Evolutionary conservation across 2,888 invertebrate genomes (phyloP).

Genomic region (Lasiommata megera): DNA sequence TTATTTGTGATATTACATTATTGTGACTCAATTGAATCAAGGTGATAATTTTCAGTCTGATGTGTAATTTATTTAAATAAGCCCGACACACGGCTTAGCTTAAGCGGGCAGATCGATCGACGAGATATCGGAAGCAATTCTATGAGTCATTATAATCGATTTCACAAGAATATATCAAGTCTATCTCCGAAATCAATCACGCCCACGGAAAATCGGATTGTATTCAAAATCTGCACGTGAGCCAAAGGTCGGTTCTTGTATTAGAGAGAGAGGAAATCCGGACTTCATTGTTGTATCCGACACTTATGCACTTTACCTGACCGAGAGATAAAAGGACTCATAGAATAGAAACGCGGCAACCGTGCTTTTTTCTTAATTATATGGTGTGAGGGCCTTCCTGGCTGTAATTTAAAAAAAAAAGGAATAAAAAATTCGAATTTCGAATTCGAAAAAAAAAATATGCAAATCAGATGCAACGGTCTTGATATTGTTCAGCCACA

Average conservation of each 20-base stretch:
- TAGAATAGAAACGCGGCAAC: slow-evolving; percentile 52
- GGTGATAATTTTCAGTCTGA: slow-evolving; percentile 4
- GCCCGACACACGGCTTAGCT: slow-evolving; percentile 14
- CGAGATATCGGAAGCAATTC: slow-evolving; percentile 47
- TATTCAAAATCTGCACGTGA: slow-evolving; percentile 78
- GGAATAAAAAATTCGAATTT: slow-evolving; percentile 42
- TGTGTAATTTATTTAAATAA: slow-evolving; percentile 15
- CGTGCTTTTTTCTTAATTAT: slow-evolving; percentile 68
- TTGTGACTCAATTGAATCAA: neutral
- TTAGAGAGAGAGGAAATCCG: slow-evolving; percentile 80
- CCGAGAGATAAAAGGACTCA: slow-evolving; percentile 63
- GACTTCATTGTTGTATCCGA: slow-evolving; percentile 70
- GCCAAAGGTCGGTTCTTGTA: slow-evolving; percentile 70
- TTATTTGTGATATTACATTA: too few species aligned
- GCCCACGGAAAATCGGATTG: slow-evolving; percentile 73
- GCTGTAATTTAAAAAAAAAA: slow-evolving; percentile 40
- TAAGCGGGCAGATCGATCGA: slow-evolving; percentile 30
- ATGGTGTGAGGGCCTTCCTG: slow-evolving; percentile 53
- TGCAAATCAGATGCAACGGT: slow-evolving; percentile 75
- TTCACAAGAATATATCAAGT: slow-evolving; percentile 53
- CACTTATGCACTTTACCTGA: slow-evolving; percentile 76
- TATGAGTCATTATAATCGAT: slow-evolving; percentile 52
- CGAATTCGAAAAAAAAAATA: slow-evolving; percentile 44
- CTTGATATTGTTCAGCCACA: slow-evolving; percentile 42
- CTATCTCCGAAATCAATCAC: slow-evolving; percentile 78